These are phyloP conservation scores for Bujurquina vittata DNA, from an alignment of 2,113 vertebrate species.

Conservation along the genomic window DNA sequence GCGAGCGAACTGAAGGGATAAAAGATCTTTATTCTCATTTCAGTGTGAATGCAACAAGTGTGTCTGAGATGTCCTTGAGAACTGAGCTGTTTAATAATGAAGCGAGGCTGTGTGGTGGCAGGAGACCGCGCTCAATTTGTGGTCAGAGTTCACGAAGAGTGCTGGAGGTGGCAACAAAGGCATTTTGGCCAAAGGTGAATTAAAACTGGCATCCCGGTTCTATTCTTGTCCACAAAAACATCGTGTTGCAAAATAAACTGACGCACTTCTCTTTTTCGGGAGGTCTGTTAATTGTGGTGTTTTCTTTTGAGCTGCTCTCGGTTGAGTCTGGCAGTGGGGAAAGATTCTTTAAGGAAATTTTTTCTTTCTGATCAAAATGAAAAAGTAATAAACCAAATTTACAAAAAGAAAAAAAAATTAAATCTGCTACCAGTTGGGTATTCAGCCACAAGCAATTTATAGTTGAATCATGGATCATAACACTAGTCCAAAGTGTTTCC, in stretches of 20 bases:
- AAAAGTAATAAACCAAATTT: not conserved
- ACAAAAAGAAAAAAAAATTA: not conserved
- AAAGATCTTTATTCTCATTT: not conserved
- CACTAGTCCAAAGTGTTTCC: not conserved
- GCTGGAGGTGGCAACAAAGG: not conserved
- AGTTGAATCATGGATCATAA: not conserved
- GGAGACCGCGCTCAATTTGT: not conserved
- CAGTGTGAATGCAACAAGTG: not conserved
- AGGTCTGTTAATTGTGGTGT: not conserved
- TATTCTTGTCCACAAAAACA: accelerated
- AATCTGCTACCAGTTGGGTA: not conserved
- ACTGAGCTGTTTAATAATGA: not conserved
- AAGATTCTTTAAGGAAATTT: not conserved
- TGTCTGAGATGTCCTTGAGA: conserved; percentile 27
- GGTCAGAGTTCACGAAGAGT: not conserved
- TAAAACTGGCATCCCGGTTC: not conserved
- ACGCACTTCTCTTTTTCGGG: not conserved
- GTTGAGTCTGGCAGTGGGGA: not conserved
- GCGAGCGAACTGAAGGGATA: not conserved
- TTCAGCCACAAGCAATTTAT: not conserved
- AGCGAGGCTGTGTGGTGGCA: not conserved
- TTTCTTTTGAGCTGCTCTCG: conserved; percentile 3
- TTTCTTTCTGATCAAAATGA: not conserved
- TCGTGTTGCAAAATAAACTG: not conserved
- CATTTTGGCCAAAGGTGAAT: not conserved